Conservation (phyloP, 2,888 invertebrate genomes). For the Pomacea canaliculata region DNA sequence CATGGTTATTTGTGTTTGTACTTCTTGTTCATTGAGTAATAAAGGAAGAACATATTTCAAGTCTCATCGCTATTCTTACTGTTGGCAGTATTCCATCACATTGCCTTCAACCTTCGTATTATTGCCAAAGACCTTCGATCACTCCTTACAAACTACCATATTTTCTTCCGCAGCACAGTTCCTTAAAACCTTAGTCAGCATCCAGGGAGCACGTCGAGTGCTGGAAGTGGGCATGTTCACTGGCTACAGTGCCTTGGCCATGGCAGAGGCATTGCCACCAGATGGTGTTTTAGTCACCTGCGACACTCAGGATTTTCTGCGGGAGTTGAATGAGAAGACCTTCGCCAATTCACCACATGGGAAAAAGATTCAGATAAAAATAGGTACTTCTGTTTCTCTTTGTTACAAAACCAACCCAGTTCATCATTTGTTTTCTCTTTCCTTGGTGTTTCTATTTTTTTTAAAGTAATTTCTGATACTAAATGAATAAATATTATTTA, state of each 20-base stretch:
- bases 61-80: too few species aligned
- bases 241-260: slow-evolving; percentile 52
- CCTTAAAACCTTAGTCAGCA: slow-evolving; percentile 49
- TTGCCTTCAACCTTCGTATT: too few species aligned
- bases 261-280: slow-evolving; percentile 53
- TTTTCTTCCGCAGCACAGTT: slow-evolving; percentile 42
- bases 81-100: too few species aligned
- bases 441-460: not conserved
- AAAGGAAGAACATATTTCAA: too few species aligned
- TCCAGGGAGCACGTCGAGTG: slow-evolving; percentile 45
- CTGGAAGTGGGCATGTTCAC: slow-evolving; percentile 57
- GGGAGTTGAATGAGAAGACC: slow-evolving; percentile 35
- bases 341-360: slow-evolving; percentile 44
- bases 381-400: slow-evolving; percentile 35
- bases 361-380: slow-evolving; percentile 43
- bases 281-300: slow-evolving; percentile 48
- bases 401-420: not conserved
- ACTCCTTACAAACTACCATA: too few species aligned
- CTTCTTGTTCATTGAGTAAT: too few species aligned
- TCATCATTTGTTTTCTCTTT: not conserved
- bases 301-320: slow-evolving; percentile 47
- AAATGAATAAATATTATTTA: too few species aligned
- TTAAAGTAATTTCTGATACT: not conserved
- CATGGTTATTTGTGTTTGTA: too few species aligned
- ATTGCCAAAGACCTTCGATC: too few species aligned